A percentile compares a stretch with the other conserved stretches of the same genome.
Conservation (phyloP, 1,140 invertebrate genomes). For the Phymastichus coffea region DNA sequence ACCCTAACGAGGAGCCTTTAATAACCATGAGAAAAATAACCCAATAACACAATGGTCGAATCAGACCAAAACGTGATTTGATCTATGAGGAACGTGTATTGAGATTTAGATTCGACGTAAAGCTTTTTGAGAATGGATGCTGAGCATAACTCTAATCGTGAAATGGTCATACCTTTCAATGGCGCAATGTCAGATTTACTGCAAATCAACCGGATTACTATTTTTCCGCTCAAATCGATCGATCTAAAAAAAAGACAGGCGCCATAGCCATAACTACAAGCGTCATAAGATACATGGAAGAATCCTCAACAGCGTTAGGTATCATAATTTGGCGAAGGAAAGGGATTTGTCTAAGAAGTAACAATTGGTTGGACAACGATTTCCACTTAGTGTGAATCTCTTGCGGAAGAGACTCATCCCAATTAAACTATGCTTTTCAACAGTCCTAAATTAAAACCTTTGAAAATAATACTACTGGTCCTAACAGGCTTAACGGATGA, state of each 20-base stretch:
- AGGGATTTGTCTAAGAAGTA: background rate
- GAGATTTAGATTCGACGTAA: background rate
- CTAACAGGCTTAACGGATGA: no score
- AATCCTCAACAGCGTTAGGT: no score
- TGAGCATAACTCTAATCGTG: constrained; percentile 10
- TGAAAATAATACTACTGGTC: constrained; percentile 16
- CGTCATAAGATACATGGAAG: no score
- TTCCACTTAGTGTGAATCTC: constrained; percentile 16
- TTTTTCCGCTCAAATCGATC: background rate
- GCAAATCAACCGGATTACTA: background rate
- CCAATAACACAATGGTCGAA: no score
- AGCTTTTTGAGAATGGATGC: background rate
- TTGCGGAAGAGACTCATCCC: no score
- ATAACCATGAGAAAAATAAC: background rate
- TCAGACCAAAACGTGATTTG: no score
- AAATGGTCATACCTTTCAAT: constrained; percentile 1
- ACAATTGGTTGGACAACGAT: background rate
- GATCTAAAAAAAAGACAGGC: constrained; percentile 23
- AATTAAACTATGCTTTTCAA: no score
- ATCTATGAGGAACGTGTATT: background rate
- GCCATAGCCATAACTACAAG: constrained; percentile 27
- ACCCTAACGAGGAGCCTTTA: background rate
- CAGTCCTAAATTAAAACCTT: no score
- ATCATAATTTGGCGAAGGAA: no score
- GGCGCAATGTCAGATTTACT: constrained; percentile 13